Conservation (phyloP, 2,888 invertebrate genomes). For the Drosophila villosipedis region DNA sequence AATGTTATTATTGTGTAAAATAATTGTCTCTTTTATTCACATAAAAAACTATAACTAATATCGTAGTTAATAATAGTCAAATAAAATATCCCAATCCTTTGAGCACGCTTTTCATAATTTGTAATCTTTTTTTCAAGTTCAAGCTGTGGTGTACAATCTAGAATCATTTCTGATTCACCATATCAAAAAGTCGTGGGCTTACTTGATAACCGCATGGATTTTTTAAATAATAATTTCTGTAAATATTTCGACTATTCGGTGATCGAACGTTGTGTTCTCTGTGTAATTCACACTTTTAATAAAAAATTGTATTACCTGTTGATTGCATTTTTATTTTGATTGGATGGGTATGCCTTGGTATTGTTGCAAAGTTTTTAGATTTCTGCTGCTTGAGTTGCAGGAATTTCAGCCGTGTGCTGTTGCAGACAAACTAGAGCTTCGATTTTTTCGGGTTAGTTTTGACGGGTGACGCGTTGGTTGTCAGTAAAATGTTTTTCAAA, state of each 20-base stretch:
- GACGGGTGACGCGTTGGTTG: background rate
- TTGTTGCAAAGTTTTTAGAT: background rate
- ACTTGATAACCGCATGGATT: background rate
- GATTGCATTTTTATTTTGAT: background rate
- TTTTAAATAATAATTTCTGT: background rate
- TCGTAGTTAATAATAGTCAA: background rate
- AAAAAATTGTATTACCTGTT: background rate
- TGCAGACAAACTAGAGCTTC: background rate
- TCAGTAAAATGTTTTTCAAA: background rate
- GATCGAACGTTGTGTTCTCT: background rate
- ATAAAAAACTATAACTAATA: background rate
- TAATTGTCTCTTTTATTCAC: slow-evolving; percentile 14
- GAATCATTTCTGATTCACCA: background rate
- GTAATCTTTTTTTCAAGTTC: background rate
- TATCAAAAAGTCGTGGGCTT: background rate
- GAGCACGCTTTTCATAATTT: background rate
- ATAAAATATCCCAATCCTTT: background rate
- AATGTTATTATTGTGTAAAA: background rate
- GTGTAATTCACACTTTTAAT: background rate
- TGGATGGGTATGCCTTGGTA: background rate
- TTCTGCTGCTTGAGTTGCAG: background rate
- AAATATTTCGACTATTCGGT: background rate
- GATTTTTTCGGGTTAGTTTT: background rate
- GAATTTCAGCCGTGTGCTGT: background rate
- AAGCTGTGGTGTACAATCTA: background rate